Conservation (phyloP, 2,888 invertebrate species). For the Cheilosia urbana region DNA sequence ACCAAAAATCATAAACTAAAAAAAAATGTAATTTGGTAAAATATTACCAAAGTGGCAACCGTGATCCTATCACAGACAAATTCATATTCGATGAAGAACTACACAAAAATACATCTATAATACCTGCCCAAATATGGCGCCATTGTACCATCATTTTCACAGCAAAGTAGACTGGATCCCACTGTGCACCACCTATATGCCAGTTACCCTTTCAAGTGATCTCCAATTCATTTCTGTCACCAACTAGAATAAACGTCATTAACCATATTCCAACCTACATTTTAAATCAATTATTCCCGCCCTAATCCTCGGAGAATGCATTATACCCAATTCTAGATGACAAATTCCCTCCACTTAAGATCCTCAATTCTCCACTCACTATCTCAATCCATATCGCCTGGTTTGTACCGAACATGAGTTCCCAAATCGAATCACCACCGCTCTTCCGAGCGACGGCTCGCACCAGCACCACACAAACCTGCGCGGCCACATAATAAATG, state of each 20-base stretch:
- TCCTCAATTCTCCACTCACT: slow-evolving; percentile 61
- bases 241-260: slow-evolving; percentile 35
- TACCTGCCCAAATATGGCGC: slow-evolving; percentile 5
- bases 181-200: not conserved
- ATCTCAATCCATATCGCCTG: slow-evolving; percentile 72
- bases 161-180: not conserved
- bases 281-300: slow-evolving; percentile 64
- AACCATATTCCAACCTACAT: slow-evolving; percentile 34
- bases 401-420: slow-evolving; percentile 67
- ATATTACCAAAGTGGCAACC: no score
- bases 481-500: slow-evolving; percentile 63
- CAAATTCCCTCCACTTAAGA: slow-evolving; percentile 73
- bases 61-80: not conserved
- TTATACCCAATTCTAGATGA: slow-evolving; percentile 69
- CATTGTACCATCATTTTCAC: not conserved
- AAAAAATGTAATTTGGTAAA: no score
- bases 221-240: slow-evolving; percentile 65
- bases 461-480: slow-evolving; percentile 1
- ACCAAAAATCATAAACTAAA: no score
- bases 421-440: slow-evolving; percentile 73
- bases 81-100: not conserved
- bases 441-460: slow-evolving; percentile 5
- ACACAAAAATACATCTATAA: not conserved
- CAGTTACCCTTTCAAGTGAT: slow-evolving; percentile 31
- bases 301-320: slow-evolving; percentile 62